Evolutionary conservation across 2,888 invertebrate genomes (phyloP), one percentile per base, ranked within the genome.

Genomic region (Stegophylla sp.): DNA sequence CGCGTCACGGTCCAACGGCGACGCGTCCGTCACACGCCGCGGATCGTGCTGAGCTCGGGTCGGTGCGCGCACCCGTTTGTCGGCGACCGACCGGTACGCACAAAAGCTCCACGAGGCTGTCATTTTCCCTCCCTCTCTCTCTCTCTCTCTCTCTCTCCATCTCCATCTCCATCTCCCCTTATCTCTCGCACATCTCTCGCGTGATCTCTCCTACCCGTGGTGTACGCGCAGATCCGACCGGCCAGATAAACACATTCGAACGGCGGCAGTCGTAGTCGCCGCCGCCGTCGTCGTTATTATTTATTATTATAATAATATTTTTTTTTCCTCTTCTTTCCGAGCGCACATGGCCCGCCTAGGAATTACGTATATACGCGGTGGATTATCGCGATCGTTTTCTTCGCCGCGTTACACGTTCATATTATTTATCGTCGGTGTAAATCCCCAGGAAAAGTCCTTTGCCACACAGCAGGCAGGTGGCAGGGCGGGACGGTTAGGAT

Each of bases 181-280:
- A 79, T 79, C 79, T 51, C 34, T 63, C 28, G 34, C 34, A 28
- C 34, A 79, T 79, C 79, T 79, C 79, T 69, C 59, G 59, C 79
- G 71, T 79, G 79, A 79, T 79, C 79, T 79, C 79, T 79, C 17
- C 26, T 51, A 34, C 34, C n/a, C 34, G 67, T n/a, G 34, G 48
- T n/a, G 34, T 48, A 13, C 51, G 2, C 41, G 63, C 63, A 75
- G 74, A 77, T 77, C 77, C 13, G 59, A 34, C 53, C 48, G 61
- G 41, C 48, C 51, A 48, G 79, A 69, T 71, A 79, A 79, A 79
- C 79, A 61, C 69, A 61, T 79, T 61, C n/a, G n/a, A 79, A 79
- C 69, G 79, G n/a, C n/a, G n/a, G n/a, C n/a, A n/a, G 79, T 79
- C 79, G 69, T 71, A n/a, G n/a, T 71, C 71, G 79, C 79, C 71